A percentile compares a stretch with the other conserved stretches of the same genome.
Evolutionary conservation across 2,113 vertebrate species (phyloP).

Genomic region (Prolemur simus): DNA sequence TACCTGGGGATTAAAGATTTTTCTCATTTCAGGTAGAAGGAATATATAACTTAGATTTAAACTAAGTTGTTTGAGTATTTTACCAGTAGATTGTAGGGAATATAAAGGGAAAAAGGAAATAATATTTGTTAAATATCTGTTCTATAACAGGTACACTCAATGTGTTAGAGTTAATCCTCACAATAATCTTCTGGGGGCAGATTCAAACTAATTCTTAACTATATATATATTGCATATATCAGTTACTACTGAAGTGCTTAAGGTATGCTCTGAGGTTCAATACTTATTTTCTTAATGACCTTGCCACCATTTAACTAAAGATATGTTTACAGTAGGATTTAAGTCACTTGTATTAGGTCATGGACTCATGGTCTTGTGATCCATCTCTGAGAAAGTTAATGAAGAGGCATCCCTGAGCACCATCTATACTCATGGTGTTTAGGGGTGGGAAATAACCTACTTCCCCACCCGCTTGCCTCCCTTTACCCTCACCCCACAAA

Average conservation of each 20-base stretch:
- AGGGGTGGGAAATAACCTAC: not conserved
- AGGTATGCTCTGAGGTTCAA: not conserved
- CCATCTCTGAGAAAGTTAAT: not conserved
- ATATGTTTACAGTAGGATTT: not conserved
- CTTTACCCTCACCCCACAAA: not conserved
- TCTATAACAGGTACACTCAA: not conserved
- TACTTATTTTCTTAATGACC: constrained; percentile 16
- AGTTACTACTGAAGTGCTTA: not conserved
- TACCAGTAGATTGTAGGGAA: not conserved
- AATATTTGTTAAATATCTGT: not conserved
- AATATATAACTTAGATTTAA: not conserved
- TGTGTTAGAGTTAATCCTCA: not conserved
- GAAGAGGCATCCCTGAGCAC: not conserved
- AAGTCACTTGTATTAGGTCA: not conserved
- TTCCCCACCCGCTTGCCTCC: not conserved
- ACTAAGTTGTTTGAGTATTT: not conserved
- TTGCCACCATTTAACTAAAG: not conserved
- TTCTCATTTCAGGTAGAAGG: not conserved
- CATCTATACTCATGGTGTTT: not conserved
- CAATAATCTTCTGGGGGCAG: not conserved
- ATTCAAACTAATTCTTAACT: constrained; percentile 23
- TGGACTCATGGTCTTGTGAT: not conserved
- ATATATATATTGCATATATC: not conserved
- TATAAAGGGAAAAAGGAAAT: not conserved
- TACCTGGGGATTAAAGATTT: not conserved